These are phyloP conservation scores for Noctua comes DNA, from an alignment of 2,888 invertebrate genomes.

Conservation along the genomic window DNA sequence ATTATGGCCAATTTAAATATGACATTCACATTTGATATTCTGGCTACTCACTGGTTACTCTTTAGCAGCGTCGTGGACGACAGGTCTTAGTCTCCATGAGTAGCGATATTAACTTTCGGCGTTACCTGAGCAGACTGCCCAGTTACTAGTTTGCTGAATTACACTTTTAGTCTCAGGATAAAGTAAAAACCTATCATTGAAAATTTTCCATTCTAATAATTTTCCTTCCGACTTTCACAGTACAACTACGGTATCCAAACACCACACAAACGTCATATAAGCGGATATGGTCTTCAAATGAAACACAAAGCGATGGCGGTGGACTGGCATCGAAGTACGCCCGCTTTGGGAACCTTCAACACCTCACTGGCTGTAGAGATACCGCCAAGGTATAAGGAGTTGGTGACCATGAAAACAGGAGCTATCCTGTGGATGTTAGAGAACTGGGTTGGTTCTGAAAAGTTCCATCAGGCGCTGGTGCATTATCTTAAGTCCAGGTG, in stretches of 20 bases:
- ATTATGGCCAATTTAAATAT: no score
- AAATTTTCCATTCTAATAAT: not conserved
- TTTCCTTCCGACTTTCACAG: conserved; percentile 71
- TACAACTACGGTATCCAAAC: conserved; percentile 74
- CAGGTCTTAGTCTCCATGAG: not conserved
- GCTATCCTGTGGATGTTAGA: conserved; percentile 87
- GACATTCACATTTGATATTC: no score
- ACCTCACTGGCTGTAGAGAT: conserved; percentile 81
- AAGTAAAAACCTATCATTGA: not conserved
- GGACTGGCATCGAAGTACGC: conserved; percentile 81
- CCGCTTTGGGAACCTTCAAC: conserved; percentile 80
- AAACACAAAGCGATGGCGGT: conserved; percentile 82
- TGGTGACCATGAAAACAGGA: conserved; percentile 85
- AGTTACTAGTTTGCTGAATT: not conserved
- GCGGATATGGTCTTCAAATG: conserved; percentile 80
- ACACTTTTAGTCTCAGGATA: not conserved
- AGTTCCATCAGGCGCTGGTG: conserved; percentile 79
- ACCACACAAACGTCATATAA: conserved; percentile 67
- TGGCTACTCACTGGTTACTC: not conserved
- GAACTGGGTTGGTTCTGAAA: conserved; percentile 84
- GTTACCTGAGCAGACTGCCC: not conserved
- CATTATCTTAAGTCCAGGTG: conserved; percentile 82
- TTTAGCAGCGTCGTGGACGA: not conserved
- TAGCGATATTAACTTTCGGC: not conserved
- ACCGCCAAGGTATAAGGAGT: conserved; percentile 77